Conservation (phyloP, 92 coral and sea anemone genomes). For the Pocillopora grandis region DNA sequence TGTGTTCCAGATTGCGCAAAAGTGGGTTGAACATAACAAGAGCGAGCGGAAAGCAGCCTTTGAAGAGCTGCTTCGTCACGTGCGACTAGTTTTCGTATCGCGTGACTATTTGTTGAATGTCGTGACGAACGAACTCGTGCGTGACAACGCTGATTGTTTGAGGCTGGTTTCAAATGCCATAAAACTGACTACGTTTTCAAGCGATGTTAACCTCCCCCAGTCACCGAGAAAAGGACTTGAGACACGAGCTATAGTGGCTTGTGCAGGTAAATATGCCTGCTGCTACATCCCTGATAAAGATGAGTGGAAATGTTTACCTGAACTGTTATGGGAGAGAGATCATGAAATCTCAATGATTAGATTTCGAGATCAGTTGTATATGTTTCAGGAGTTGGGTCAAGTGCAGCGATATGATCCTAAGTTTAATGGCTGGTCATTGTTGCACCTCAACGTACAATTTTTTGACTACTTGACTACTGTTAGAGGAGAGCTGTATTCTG, state of each 20-base stretch:
- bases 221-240: neutral
- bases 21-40: too few species aligned
- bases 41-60: too few species aligned
- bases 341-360: neutral
- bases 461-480: neutral
- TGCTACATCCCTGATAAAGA: neutral
- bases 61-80: too few species aligned
- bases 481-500: neutral
- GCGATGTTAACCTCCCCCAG: neutral
- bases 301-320: neutral
- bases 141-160: neutral
- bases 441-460: neutral
- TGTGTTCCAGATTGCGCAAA: too few species aligned
- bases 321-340: neutral
- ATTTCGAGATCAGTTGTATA: constrained; percentile 6
- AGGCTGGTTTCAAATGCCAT: neutral
- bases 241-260: neutral
- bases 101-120: too few species aligned
- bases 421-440: neutral
- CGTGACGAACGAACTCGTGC: neutral
- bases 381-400: neutral
- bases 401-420: constrained; percentile 7
- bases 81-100: too few species aligned
- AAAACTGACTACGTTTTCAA: neutral
- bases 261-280: neutral